Percentiles rank a stretch among this genome's conserved stretches.
phyloP scores from a whole-genome alignment of 2,888 invertebrate species.

The Andrena praecox region DNA sequence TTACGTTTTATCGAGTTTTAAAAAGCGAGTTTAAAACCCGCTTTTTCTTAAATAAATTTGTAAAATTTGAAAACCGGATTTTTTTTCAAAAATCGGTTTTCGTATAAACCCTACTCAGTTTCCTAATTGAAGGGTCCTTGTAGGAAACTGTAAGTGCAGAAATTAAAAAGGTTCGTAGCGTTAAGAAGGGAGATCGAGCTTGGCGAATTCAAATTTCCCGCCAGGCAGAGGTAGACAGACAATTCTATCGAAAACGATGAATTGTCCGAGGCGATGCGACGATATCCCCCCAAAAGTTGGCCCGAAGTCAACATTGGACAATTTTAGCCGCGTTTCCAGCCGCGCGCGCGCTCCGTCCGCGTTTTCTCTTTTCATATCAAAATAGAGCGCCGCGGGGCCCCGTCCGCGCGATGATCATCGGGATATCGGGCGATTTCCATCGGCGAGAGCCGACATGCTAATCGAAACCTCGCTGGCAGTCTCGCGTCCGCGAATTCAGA shows the following conservation, averaged over 20 bases:
- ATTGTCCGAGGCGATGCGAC: not conserved
- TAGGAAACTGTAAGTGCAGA: too few relatives aligned
- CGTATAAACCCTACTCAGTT: too few relatives aligned
- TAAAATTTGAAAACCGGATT: too few relatives aligned
- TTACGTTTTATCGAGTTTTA: too few relatives aligned
- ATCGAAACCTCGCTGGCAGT: conserved; percentile 12
- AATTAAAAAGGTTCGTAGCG: too few relatives aligned
- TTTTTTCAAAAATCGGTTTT: too few relatives aligned
- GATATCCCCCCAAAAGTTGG: conserved; percentile 20
- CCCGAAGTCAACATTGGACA: conserved; percentile 22
- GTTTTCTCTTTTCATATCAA: conserved; percentile 32
- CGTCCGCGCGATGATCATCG: conserved; percentile 43
- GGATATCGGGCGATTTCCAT: conserved; percentile 24
- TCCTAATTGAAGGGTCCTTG: too few relatives aligned
- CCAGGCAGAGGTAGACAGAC: not conserved
- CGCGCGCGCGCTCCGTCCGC: not conserved
- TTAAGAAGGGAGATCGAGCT: not conserved
- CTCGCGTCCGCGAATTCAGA: not conserved
- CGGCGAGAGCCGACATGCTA: not conserved
- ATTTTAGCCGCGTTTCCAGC: conserved; percentile 24
- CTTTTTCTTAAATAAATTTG: too few relatives aligned
- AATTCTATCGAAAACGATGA: not conserved
- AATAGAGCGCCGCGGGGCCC: conserved; percentile 33
- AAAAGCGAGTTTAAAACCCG: too few relatives aligned
- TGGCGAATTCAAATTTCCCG: not conserved